Percentiles rank a stretch among this genome's conserved stretches.
phyloP scores from a whole-genome alignment of 2,113 vertebrate genomes.

The Micromys minutus region DNA sequence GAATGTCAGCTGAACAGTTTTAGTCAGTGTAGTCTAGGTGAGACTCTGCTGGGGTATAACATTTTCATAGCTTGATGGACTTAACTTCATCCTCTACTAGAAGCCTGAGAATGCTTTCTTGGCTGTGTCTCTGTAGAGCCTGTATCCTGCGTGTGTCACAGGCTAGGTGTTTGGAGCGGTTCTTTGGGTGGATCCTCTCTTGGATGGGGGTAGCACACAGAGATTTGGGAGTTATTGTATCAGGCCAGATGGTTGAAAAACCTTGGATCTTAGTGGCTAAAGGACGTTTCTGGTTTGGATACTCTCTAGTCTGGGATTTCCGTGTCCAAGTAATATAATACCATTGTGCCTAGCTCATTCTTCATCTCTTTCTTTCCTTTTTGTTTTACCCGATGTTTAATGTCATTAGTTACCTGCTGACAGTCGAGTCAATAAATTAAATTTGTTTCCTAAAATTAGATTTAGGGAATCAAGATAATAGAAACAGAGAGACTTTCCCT shows the following conservation, averaged over 20 bases:
- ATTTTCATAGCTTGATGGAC: slow-evolving; percentile 6
- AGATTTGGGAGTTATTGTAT: background rate
- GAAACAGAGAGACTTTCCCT: slow-evolving; percentile 57
- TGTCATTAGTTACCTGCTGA: slow-evolving; percentile 39
- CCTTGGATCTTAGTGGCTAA: background rate
- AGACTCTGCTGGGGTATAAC: background rate
- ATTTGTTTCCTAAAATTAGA: slow-evolving; percentile 12
- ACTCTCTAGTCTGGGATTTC: background rate
- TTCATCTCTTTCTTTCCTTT: background rate
- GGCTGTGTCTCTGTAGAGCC: background rate
- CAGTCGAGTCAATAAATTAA: background rate
- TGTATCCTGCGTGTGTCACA: background rate
- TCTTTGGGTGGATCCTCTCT: background rate
- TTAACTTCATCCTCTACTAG: background rate
- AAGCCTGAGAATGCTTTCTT: slow-evolving; percentile 10
- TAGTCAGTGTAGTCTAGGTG: background rate
- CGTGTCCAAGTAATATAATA: background rate
- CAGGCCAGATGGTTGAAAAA: background rate
- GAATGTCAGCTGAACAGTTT: background rate
- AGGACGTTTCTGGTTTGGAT: background rate
- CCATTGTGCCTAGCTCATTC: background rate
- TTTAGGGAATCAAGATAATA: slow-evolving; percentile 65
- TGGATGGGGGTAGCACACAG: background rate
- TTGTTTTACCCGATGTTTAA: background rate
- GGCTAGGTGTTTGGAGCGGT: background rate